A percentile compares a stretch with the other conserved stretches of the same genome.
Evolutionary conservation across 1,140 invertebrate genomes (phyloP).

Genomic region (Saccostrea cuccullata): DNA sequence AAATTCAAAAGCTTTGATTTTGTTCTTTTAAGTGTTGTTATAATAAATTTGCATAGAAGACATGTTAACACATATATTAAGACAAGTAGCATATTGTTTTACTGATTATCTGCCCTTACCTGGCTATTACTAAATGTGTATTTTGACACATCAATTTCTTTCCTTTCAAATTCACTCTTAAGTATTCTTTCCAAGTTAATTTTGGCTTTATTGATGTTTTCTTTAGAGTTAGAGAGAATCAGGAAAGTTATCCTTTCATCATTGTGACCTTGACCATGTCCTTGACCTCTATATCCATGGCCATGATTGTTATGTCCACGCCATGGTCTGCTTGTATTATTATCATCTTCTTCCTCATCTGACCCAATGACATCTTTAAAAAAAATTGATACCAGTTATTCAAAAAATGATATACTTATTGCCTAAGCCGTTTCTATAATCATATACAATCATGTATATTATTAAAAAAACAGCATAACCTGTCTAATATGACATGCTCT

Average conservation of each 20-base stretch:
- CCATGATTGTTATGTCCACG: neutral
- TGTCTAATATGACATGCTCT: too few species aligned
- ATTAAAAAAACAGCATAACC: too few species aligned
- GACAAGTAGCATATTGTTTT: too few species aligned
- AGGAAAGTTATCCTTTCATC: neutral
- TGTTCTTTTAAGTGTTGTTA: too few species aligned
- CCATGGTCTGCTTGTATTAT: neutral
- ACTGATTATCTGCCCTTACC: neutral
- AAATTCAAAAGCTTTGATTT: neutral
- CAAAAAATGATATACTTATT: too few species aligned
- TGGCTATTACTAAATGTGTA: neutral
- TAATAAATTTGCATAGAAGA: too few species aligned
- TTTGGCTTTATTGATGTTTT: constrained; percentile 25
- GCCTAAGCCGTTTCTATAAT: too few species aligned
- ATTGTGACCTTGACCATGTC: neutral
- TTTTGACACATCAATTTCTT: neutral
- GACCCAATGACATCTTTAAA: neutral
- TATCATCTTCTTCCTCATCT: neutral
- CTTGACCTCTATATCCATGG: neutral
- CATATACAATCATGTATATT: too few species aligned
- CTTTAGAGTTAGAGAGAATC: neutral
- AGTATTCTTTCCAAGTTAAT: neutral
- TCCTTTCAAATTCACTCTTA: neutral
- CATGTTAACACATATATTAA: too few species aligned
- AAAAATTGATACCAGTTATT: too few species aligned